Evolutionary conservation across 1,140 invertebrate genomes (phyloP).

Genomic region (Cyclina sinensis): DNA sequence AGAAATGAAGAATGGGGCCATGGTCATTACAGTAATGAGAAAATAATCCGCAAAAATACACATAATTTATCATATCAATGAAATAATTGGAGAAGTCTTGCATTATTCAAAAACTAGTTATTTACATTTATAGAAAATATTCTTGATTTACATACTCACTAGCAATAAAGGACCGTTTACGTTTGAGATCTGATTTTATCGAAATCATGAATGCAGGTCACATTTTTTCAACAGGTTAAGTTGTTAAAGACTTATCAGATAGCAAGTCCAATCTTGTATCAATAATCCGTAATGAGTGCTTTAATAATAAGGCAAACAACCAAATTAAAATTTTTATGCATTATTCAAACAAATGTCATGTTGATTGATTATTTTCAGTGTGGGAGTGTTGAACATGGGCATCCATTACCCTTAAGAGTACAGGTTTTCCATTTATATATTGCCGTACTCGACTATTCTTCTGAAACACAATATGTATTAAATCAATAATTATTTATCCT

Average conservation of each 20-base stretch:
- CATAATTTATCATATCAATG: too few relatives aligned
- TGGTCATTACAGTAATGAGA: too few relatives aligned
- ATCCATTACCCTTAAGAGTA: neutral
- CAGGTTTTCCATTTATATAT: slow-evolving; percentile 3
- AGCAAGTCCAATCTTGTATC: slow-evolving; percentile 20
- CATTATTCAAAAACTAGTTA: too few relatives aligned
- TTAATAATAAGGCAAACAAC: slow-evolving; percentile 6
- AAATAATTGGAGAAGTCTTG: too few relatives aligned
- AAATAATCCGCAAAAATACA: too few relatives aligned
- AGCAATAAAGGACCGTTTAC: too few relatives aligned
- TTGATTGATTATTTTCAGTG: neutral
- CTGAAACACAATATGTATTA: neutral
- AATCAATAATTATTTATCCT: slow-evolving; percentile 17
- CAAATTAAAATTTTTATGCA: neutral
- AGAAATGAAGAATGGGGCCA: too few relatives aligned
- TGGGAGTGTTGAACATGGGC: slow-evolving; percentile 3
- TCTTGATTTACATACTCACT: too few relatives aligned
- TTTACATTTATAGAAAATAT: too few relatives aligned
- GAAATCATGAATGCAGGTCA: neutral
- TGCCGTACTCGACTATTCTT: neutral
- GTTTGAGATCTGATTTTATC: too few relatives aligned
- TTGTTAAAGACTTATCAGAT: neutral
- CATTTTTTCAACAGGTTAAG: neutral
- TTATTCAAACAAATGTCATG: slow-evolving; percentile 5
- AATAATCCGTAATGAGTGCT: slow-evolving; percentile 30